A percentile compares a stretch with the other conserved stretches of the same genome.
These are phyloP conservation scores for Calyptomena viridis DNA, from an alignment of 2,113 vertebrate genomes.

Conservation along the genomic window DNA sequence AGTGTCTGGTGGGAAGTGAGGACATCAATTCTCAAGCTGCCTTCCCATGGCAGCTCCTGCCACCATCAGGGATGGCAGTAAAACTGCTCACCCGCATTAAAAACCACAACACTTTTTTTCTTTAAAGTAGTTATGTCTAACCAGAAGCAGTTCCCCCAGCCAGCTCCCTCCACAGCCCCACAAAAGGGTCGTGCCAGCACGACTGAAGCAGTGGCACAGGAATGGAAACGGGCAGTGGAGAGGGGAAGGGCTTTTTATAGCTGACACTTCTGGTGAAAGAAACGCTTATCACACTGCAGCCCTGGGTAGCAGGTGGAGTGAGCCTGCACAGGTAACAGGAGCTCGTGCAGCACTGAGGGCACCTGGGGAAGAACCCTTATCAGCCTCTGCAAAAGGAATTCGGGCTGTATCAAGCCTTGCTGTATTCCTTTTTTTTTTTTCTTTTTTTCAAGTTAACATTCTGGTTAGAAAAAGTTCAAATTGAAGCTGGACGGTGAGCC, in stretches of 20 bases:
- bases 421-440: background rate
- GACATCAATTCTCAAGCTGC: background rate
- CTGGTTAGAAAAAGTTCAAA: background rate
- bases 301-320: conserved; percentile 31
- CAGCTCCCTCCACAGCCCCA: background rate
- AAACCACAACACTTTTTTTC: background rate
- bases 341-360: background rate
- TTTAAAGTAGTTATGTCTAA: background rate
- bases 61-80: background rate
- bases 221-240: conserved; percentile 30
- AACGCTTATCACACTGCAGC: background rate
- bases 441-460: background rate
- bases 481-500: background rate
- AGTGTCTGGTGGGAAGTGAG: background rate
- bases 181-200: background rate
- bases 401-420: background rate
- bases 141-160: background rate
- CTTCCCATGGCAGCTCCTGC: background rate
- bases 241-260: conserved; percentile 64
- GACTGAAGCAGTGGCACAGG: background rate
- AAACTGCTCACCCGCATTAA: background rate
- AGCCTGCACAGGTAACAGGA: conserved; percentile 48
- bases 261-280: conserved; percentile 46
- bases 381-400: background rate
- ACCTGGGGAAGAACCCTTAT: background rate